Evolutionary conservation across 2,888 invertebrate genomes (phyloP).

Genomic region (Polymixis lichenea): DNA sequence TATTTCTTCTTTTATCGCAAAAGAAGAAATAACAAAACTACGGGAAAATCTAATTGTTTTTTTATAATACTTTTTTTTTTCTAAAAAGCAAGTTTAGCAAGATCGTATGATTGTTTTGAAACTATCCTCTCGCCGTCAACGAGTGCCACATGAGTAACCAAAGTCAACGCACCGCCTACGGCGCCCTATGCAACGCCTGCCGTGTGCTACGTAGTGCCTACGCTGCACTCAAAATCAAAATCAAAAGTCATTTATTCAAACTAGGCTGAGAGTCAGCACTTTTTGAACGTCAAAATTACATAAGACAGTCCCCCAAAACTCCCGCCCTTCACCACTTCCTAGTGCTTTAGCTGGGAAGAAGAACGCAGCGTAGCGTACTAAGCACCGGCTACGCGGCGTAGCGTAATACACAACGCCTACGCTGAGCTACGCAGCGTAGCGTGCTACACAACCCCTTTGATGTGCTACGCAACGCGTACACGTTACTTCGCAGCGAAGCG

Average conservation of each 20-base stretch:
- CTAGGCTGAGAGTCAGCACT: too few relatives aligned
- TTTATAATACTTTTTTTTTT: background rate
- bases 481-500: background rate
- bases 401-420: background rate
- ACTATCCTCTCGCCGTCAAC: background rate
- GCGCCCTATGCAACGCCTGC: background rate
- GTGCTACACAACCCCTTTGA: background rate
- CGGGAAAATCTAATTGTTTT: too few relatives aligned
- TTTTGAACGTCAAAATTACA: too few relatives aligned
- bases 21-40: too few relatives aligned
- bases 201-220: background rate
- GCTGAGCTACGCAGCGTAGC: background rate
- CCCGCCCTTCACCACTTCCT: too few relatives aligned
- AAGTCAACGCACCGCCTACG: background rate
- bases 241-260: too few relatives aligned
- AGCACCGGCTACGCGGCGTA: background rate
- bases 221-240: too few relatives aligned
- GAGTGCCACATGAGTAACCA: too few relatives aligned
- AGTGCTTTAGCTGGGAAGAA: too few relatives aligned
- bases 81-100: background rate
- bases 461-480: background rate
- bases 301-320: too few relatives aligned
- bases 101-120: background rate
- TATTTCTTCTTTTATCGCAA: background rate
- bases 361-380: conserved; percentile 1